These are phyloP conservation scores for Muraenolepis orangiensis DNA, from an alignment of 2,797 vertebrate genomes.

Conservation along the genomic window DNA sequence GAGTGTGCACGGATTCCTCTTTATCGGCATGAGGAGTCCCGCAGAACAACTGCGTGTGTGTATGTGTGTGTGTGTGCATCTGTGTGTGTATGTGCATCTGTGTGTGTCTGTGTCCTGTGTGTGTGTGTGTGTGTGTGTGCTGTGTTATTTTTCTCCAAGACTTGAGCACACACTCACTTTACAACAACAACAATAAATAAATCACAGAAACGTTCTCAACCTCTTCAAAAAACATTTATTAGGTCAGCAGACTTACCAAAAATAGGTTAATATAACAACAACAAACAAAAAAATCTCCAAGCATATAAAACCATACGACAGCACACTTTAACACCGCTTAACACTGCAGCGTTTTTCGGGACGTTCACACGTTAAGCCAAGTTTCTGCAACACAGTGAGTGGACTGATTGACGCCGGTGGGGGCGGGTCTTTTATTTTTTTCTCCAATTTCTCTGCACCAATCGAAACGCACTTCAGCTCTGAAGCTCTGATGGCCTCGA, in stretches of 20 bases:
- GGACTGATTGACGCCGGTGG: constrained; percentile 10
- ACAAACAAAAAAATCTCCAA: constrained; percentile 56
- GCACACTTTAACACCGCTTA: constrained; percentile 59
- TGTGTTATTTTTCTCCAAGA: no score
- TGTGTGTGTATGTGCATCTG: no score
- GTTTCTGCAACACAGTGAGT: constrained; percentile 47
- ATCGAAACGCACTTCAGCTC: constrained; percentile 30
- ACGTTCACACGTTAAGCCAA: constrained; percentile 51
- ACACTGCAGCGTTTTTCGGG: constrained; percentile 37
- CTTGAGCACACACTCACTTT: no score
- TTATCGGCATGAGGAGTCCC: constrained; percentile 40
- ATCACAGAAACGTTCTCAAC: background rate
- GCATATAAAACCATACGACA: constrained; percentile 71
- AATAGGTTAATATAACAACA: constrained; percentile 79
- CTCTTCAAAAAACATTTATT: constrained; percentile 71
- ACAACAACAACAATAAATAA: no score
- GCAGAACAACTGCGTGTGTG: no score
- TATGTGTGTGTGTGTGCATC: no score
- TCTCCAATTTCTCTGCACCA: constrained; percentile 29
- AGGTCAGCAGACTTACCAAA: constrained; percentile 71
- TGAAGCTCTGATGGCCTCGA: constrained; percentile 26
- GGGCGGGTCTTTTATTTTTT: no score
- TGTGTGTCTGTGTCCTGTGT: no score
- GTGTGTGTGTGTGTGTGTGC: no score
- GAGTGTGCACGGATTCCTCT: constrained; percentile 35